A percentile compares a stretch with the other conserved stretches of the same genome.
Conservation (phyloP, 53 echinoderm and acorn worm genomes). For the Echinometra lucunter region DNA sequence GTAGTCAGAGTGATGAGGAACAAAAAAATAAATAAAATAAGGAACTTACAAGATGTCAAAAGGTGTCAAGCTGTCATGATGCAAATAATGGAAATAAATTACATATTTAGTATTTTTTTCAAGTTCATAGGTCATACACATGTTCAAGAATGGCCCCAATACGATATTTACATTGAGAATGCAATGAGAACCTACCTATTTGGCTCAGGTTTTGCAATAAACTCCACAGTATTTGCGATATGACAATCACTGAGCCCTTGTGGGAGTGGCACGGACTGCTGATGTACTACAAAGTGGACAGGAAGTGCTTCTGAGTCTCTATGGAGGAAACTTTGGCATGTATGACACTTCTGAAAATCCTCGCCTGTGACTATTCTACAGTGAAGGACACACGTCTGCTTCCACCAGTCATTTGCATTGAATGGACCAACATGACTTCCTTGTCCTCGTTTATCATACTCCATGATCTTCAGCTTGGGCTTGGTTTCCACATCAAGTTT, state of each 20-base stretch:
- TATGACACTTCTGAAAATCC: not conserved
- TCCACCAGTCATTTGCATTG: conserved; percentile 34
- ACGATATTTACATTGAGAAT: no score
- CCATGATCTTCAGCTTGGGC: not conserved
- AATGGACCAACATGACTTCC: not conserved
- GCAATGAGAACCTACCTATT: conserved; percentile 7
- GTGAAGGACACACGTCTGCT: conserved; percentile 48
- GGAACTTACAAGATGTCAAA: no score
- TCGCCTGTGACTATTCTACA: conserved; percentile 4
- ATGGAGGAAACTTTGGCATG: not conserved
- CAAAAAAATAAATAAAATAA: no score
- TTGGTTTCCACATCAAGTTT: conserved; percentile 32
- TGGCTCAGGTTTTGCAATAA: conserved; percentile 47
- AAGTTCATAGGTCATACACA: no score
- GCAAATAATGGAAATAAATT: no score
- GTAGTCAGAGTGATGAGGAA: no score
- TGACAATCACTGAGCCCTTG: not conserved
- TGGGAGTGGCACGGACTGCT: conserved; percentile 21
- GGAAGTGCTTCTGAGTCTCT: not conserved
- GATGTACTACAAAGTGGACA: conserved; percentile 46
- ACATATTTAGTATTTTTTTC: no score
- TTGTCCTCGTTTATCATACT: not conserved
- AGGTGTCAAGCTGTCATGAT: no score
- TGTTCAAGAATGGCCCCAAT: no score
- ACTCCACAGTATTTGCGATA: conserved; percentile 39